These are phyloP conservation scores for Drosophila antonietae DNA, from an alignment of 2,888 invertebrate genomes.

Conservation along the genomic window DNA sequence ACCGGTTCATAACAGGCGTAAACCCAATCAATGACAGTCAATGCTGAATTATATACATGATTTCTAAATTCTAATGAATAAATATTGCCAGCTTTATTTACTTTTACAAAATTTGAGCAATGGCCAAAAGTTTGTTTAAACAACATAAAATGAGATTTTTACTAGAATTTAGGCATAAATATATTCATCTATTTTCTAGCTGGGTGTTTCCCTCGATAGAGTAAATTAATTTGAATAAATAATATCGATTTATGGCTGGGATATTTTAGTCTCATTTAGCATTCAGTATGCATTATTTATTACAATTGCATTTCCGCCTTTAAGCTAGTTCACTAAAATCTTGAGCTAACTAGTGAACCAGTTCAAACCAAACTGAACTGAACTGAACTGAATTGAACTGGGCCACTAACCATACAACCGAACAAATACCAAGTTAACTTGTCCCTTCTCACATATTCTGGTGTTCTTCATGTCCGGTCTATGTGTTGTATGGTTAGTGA, in stretches of 20 bases:
- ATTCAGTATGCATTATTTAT: background rate
- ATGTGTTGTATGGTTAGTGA: no score
- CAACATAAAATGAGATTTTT: background rate
- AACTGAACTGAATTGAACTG: background rate
- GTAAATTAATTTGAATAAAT: background rate
- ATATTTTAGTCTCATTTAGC: background rate
- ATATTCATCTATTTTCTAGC: no score
- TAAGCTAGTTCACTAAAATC: background rate
- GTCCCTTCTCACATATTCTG: no score
- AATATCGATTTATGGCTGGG: background rate
- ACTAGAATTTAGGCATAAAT: background rate
- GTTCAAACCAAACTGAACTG: background rate
- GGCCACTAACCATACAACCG: background rate
- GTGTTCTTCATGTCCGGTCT: no score
- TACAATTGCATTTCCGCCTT: background rate
- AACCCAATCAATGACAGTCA: background rate
- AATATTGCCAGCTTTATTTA: background rate
- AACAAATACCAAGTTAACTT: no score
- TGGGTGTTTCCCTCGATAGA: background rate
- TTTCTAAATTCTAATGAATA: background rate
- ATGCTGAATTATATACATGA: background rate
- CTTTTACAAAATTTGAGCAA: background rate
- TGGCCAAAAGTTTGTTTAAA: background rate
- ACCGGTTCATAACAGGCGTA: background rate
- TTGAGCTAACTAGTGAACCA: background rate